Base-by-base conservation (phyloP, 2,888 invertebrate genomes). In the Papilio demoleus region DNA sequence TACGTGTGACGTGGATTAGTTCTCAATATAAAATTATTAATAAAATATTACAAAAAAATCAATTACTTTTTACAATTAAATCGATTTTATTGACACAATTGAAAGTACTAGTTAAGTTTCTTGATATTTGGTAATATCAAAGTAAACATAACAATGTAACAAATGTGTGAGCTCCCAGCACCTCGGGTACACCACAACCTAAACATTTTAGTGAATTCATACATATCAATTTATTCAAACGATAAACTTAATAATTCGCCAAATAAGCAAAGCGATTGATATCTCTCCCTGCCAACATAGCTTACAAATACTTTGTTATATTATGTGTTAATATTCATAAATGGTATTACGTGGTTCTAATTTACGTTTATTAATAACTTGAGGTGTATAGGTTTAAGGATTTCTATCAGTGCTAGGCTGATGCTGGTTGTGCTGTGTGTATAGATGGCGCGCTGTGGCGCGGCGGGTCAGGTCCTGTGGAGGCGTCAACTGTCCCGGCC, bases 401-500 rank as follows among this genome's bases (percentile, higher is more conserved):
- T 11, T 11, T 9, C 45, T 59, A 45, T 61, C 40, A 61, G 40
- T 14, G 17, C 11, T 17, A 8, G 27, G 31, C 22, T 17, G 12
- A 42, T 24, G 17, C 38, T 40, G 9, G 36, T 47, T 19, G 27
- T 38, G 4, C 38, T 19, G 34, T 22, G 47, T n/a, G n/a, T n/a
- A n/a, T n/a, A n/a, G n/a, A n/a, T n/a, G n/a, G 31, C 62, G 47
- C 82, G 82, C 83, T 81, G 79, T 86, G 88, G 86, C 12, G 53
- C 53, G 27, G 24, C 42, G 9, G 14, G 24, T 27, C 24, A 50
- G 50, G 24, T 8, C 47, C 22, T 9, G 17, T 12, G 12, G 80
- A 86, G 88, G 86, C 87, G 88, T 86, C 87, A 86, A 88, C 87
- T 83, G 82, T 84, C 83, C 82, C 80, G 82, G 84, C 88, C 87